Base-by-base conservation (phyloP, 2,797 vertebrate genomes). In the Ispidina picta region DNA sequence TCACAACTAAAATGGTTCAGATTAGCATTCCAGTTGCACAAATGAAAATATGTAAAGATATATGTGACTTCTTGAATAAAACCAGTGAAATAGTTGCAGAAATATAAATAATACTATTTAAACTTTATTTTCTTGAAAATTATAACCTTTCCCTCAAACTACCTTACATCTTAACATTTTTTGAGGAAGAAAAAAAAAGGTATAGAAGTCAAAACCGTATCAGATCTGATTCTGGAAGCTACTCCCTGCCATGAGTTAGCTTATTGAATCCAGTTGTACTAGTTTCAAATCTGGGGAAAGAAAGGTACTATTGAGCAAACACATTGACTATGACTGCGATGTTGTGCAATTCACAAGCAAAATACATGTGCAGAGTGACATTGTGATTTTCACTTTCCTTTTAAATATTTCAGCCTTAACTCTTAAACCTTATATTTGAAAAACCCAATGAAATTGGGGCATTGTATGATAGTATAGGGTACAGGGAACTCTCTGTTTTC, bases 371-470 rank as follows among this genome's bases (percentile, higher is more conserved):
- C 12, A 76, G 17, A 63, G 11, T 22, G n/a, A 9, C 10, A 44
- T 3, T 41, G 43, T 72, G 66, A 79, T 82, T 70, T 25, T 82
- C 29, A n/a, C 56, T 64, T 92, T 84, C 39, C 12, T 48, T 8
- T 83, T 93, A 85, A 60, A 86, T 25, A 15, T 60, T 71, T 91
- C 86, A 69, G 12, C 28, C 62, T 83, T 88, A 54, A 54, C 12
- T 63, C 22, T 37, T 26, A 78, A 82, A 59, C 35, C 23, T 94
- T 82, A 60, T 29, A 89, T 76, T 28, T 56, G 28, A 95, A 87
- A 93, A 70, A 52, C 33, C 55, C 85, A 85, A 28, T 84, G 77
- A 91, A 95, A 94, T 81, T 63, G 69, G 51, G 63, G 13, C 29
- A 68, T 65, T 15, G 5, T 75, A 41, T 17, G 14, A 91, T 77